phyloP scores from a whole-genome alignment of 2,888 invertebrate genomes.

The Erynnis tages region DNA sequence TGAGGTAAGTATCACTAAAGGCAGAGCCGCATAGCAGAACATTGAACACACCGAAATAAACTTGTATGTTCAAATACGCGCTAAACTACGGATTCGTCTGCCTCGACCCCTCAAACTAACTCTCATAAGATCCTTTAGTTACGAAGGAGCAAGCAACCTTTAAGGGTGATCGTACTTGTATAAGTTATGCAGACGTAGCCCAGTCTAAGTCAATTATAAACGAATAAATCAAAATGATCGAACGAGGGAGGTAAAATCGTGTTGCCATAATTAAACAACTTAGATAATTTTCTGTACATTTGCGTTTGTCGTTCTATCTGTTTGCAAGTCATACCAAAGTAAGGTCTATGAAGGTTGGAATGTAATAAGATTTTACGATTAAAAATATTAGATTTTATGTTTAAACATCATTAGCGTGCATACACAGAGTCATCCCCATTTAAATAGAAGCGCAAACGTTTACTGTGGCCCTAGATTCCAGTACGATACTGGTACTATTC shows the following conservation, averaged over 20 bases:
- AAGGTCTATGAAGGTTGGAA: too few species aligned
- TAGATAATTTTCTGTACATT: not conserved
- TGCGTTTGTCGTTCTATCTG: too few species aligned
- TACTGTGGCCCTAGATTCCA: constrained; percentile 56
- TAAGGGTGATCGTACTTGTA: constrained; percentile 35
- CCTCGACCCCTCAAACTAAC: constrained; percentile 43
- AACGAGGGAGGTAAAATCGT: constrained; percentile 33
- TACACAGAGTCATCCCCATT: constrained; percentile 39
- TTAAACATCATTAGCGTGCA: not conserved
- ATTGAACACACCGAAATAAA: not conserved
- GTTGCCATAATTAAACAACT: not conserved
- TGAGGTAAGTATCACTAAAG: too few species aligned
- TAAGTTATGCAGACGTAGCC: constrained; percentile 22
- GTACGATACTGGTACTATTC: constrained; percentile 61
- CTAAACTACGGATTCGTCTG: constrained; percentile 32
- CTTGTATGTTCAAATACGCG: not conserved
- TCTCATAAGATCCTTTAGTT: constrained; percentile 52
- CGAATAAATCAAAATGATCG: constrained; percentile 65
- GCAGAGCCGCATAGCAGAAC: not conserved
- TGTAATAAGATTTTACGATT: too few species aligned
- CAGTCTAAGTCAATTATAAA: constrained; percentile 66
- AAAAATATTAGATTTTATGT: too few species aligned
- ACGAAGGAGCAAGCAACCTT: constrained; percentile 55
- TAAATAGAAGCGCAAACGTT: constrained; percentile 51
- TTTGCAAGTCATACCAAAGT: too few species aligned